Percentiles rank a stretch among this genome's conserved stretches.
phyloP scores from a whole-genome alignment of 2,113 vertebrate genomes.

The Phainopepla nitens region DNA sequence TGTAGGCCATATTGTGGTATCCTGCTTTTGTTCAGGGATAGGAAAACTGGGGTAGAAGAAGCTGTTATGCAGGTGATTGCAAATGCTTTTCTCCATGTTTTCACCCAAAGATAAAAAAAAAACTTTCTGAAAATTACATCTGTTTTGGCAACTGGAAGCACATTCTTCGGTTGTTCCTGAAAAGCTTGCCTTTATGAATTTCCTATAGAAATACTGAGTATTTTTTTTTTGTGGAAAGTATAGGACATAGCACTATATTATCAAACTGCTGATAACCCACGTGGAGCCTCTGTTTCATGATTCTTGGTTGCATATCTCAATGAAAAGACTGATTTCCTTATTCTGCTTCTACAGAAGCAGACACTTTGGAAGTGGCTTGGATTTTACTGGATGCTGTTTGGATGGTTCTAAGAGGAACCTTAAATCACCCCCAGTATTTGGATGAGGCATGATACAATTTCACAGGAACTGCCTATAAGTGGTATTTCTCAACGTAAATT shows the following conservation, averaged over 20 bases:
- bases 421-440: neutral
- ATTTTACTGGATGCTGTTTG: neutral
- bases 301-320: neutral
- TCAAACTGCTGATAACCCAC: neutral
- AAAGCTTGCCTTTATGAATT: neutral
- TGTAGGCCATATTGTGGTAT: fast-evolving
- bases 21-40: neutral
- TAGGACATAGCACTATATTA: neutral
- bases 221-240: neutral
- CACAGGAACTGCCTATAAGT: neutral
- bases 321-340: neutral
- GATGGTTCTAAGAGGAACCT: neutral
- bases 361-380: neutral
- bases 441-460: neutral
- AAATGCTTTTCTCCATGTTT: neutral
- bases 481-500: neutral
- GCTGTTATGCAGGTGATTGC: neutral
- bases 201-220: neutral
- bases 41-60: neutral
- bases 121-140: neutral
- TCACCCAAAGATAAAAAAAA: neutral
- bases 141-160: neutral
- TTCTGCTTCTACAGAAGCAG: neutral
- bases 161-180: neutral
- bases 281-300: neutral